Evolutionary conservation across 2,888 invertebrate species (phyloP).

Genomic region (Pseudococcus viburni): DNA sequence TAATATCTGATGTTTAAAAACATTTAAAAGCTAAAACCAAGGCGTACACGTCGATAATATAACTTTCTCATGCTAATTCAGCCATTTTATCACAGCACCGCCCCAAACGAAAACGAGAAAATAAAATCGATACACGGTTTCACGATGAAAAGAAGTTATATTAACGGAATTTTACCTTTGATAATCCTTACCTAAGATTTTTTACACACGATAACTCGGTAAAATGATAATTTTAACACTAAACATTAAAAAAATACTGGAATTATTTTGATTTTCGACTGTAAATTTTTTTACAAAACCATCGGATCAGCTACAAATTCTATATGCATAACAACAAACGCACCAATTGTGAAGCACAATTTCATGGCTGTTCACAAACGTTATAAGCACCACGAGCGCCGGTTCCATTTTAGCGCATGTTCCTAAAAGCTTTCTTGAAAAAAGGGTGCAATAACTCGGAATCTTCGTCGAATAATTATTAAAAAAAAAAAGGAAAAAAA

Average conservation of each 20-base stretch:
- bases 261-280: constrained; percentile 2
- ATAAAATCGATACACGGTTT: constrained; percentile 64
- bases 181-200: constrained; percentile 45
- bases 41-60: constrained; percentile 3
- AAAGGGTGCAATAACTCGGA: constrained; percentile 45
- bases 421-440: neutral
- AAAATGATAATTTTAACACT: constrained; percentile 13
- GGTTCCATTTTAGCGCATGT: constrained; percentile 61
- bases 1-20: neutral
- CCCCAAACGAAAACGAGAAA: constrained; percentile 62
- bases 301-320: neutral
- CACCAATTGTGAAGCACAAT: constrained; percentile 37
- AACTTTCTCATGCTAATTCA: constrained; percentile 57
- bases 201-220: neutral
- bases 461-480: constrained; percentile 29
- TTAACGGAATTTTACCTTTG: constrained; percentile 42
- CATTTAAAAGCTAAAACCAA: constrained; percentile 9
- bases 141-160: constrained; percentile 32
- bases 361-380: constrained; percentile 22
- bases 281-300: neutral
- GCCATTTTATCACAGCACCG: constrained; percentile 65
- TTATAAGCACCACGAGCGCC: constrained; percentile 27
- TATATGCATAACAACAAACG: constrained; percentile 49
- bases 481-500: neutral
- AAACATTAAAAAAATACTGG: constrained; percentile 29